phyloP scores from a whole-genome alignment of 2,113 vertebrate species.

The Notarius lentiginosus region DNA sequence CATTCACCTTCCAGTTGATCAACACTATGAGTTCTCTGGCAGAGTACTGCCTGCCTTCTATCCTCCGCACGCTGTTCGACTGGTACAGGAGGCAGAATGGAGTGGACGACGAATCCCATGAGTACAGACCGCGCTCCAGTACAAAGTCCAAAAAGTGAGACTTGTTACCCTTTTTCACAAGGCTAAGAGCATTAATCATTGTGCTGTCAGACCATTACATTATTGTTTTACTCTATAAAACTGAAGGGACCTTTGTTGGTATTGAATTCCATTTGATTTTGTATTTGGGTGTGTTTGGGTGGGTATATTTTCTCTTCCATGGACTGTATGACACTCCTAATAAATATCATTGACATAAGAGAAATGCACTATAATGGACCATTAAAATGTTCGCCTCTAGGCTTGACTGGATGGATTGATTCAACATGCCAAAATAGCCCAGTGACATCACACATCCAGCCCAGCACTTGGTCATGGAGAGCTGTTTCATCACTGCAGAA shows the following conservation, averaged over 20 bases:
- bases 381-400: neutral
- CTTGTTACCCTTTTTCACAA: neutral
- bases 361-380: neutral
- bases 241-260: neutral
- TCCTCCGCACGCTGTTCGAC: slow-evolving; percentile 94
- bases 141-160: slow-evolving; percentile 93
- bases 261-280: neutral
- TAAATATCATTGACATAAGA: slow-evolving; percentile 8
- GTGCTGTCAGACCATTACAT: neutral
- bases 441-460: slow-evolving; percentile 31
- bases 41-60: slow-evolving; percentile 95
- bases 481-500: slow-evolving; percentile 21
- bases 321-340: slow-evolving; percentile 1
- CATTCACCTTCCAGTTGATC: slow-evolving; percentile 78
- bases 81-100: slow-evolving; percentile 99
- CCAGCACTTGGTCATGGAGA: slow-evolving; percentile 8
- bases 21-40: slow-evolving; percentile 96
- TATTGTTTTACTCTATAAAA: neutral
- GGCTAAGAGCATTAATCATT: neutral
- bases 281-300: slow-evolving; percentile 10
- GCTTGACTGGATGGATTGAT: slow-evolving; percentile 4
- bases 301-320: slow-evolving; percentile 2
- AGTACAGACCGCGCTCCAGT: slow-evolving; percentile 93
- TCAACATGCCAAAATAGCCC: slow-evolving; percentile 30
- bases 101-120: slow-evolving; percentile 94